Base-by-base conservation (phyloP, 2,113 vertebrate genomes). In the Lagopus leucura region DNA sequence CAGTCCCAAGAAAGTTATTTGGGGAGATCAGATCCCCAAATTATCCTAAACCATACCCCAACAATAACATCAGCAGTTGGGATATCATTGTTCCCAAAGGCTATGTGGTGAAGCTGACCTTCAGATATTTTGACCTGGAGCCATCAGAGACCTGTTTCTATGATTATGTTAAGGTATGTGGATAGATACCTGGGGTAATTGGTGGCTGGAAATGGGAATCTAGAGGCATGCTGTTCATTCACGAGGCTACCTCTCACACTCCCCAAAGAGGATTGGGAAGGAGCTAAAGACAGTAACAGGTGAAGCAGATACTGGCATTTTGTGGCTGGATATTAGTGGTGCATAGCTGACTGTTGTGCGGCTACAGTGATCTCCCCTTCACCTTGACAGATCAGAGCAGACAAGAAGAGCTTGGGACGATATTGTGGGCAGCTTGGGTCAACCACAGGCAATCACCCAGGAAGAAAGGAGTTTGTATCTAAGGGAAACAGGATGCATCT, bases 91-190 rank as follows among this genome's bases (percentile, higher is more conserved):
- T 99, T 27, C 98, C 98, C 7, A 61, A 92, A 14, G 99, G 99
- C n/a, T 98, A 98, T 86, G 96, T 93, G 66, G 97, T 99, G 83
- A 98, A 97, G 86, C 98, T 99, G 30, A 96, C 97, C 78, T 99
- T 99, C 97, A 96, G 96, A 65, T 98, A 98, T 69, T 97, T 99
- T 96, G 98, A 99, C 82, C 94, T 99, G 60, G 99, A 99, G 85
- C 97, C 98, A 4, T 99, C 99, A 2, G 93, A 89, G 45, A 96
- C 95, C 95, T 99, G 99, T 90, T 96, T 95, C 88, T 99, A 99
- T 73, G 99, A 99, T 93, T 98, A 98, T 65, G 97, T 99, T 64
- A 98, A 98, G 98, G 99, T 99, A 96, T 10, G 97, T 82, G 27
- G 58, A 4, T 3, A 42, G 50, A 47, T 45, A 24, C 8, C 8